Percentiles rank a stretch among this genome's conserved stretches.
Evolutionary conservation across 2,888 invertebrate genomes (phyloP).

Genomic region (Galeopsomyia nigrocyanea): DNA sequence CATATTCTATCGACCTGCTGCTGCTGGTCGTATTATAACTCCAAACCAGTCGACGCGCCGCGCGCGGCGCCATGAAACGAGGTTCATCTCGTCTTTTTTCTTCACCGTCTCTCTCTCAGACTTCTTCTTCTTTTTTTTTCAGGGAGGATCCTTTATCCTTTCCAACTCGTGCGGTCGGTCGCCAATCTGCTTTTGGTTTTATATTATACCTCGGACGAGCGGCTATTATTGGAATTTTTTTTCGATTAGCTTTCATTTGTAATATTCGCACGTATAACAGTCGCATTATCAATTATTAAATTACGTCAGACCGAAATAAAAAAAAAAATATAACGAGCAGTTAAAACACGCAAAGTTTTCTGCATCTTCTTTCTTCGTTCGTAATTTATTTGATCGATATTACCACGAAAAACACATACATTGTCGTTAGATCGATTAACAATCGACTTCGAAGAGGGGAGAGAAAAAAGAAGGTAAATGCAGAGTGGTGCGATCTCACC

Average conservation of each 20-base stretch:
- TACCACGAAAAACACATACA: neutral
- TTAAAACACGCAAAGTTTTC: no score
- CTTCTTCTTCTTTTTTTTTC: neutral
- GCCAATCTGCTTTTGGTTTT: constrained; percentile 3
- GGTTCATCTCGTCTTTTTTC: neutral
- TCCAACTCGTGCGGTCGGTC: neutral
- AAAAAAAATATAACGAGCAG: no score
- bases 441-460: no score
- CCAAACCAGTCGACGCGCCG: neutral
- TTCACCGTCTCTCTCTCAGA: neutral
- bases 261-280: no score
- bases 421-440: no score
- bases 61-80: constrained; percentile 13
- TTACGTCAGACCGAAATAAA: no score
- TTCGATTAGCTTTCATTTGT: no score
- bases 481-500: neutral
- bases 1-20: no score
- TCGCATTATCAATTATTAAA: no score
- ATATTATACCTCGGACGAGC: neutral
- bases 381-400: constrained; percentile 7
- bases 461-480: no score
- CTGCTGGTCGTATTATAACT: neutral
- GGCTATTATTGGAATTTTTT: no score
- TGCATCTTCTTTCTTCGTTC: no score
- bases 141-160: constrained; percentile 24